Evolutionary conservation across 2,888 invertebrate genomes (phyloP).

Genomic region (Tetranychus piercei): DNA sequence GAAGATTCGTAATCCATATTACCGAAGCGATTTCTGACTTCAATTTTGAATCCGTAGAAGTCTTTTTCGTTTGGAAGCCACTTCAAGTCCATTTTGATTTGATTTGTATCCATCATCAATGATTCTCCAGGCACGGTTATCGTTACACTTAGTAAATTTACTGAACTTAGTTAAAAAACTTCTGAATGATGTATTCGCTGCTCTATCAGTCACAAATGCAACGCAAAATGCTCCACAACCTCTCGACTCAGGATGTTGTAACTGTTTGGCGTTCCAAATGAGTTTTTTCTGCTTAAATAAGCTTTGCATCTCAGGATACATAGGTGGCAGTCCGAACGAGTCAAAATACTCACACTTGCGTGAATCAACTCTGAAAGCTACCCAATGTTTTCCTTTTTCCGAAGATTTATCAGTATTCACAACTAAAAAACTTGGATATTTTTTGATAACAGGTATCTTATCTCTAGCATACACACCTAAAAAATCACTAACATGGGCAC

Average conservation of each 20-base stretch:
- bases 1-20: too few relatives aligned
- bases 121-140: too few relatives aligned
- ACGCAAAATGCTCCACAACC: conserved; percentile 10
- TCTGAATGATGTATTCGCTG: background rate
- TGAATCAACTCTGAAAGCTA: background rate
- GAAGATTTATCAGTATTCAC: conserved; percentile 10
- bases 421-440: background rate
- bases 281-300: background rate
- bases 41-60: too few relatives aligned
- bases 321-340: conserved; percentile 15
- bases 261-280: background rate
- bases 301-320: background rate
- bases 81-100: too few relatives aligned
- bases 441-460: background rate
- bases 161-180: too few relatives aligned
- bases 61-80: too few relatives aligned
- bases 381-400: conserved; percentile 13
- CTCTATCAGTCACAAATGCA: background rate
- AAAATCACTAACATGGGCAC: background rate
- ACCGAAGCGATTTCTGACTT: too few relatives aligned
- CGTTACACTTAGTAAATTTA: too few relatives aligned
- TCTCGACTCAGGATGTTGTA: background rate
- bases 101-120: too few relatives aligned
- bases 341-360: conserved; percentile 14
- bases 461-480: conserved; percentile 2